Conservation (phyloP, 1,140 invertebrate species). For the Drosophila murphyi region DNA sequence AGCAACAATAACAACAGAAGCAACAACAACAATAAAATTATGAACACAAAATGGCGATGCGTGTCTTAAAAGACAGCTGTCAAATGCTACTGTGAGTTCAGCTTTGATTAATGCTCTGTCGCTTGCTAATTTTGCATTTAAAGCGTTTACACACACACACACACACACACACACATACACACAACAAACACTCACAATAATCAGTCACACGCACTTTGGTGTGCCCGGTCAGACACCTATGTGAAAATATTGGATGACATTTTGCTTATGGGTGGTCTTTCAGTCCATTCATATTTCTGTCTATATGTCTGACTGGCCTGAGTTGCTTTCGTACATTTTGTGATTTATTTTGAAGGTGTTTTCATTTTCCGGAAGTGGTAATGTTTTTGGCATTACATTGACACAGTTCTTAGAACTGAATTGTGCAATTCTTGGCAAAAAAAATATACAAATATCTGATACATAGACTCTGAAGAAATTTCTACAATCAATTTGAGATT, state of each 20-base stretch:
- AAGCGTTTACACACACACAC: slow-evolving; percentile 31
- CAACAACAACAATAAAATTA: slow-evolving; percentile 21
- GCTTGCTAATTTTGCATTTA: slow-evolving; percentile 65
- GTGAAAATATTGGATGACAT: slow-evolving; percentile 43
- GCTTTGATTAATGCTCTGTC: slow-evolving; percentile 70
- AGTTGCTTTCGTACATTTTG: slow-evolving; percentile 26
- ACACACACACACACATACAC: slow-evolving; percentile 6
- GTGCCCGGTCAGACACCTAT: slow-evolving; percentile 15
- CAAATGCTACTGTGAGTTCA: slow-evolving; percentile 58
- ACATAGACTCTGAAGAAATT: no score
- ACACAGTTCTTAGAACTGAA: not conserved
- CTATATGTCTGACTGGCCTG: slow-evolving; percentile 11
- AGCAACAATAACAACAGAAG: slow-evolving; percentile 4
- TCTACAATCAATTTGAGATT: no score
- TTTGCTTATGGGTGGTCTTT: slow-evolving; percentile 30
- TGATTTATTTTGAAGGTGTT: slow-evolving; percentile 33
- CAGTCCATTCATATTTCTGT: slow-evolving; percentile 1
- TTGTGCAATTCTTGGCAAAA: not conserved
- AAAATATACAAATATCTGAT: no score
- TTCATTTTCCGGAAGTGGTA: not conserved
- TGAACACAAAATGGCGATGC: slow-evolving; percentile 53
- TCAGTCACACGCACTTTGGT: slow-evolving; percentile 22
- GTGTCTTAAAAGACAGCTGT: slow-evolving; percentile 74
- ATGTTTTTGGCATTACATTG: not conserved
- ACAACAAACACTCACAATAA: not conserved